A percentile compares a stretch with the other conserved stretches of the same genome.
These are phyloP conservation scores for Fissipunctia ypsillon DNA, from an alignment of 2,888 invertebrate species.

Conservation along the genomic window DNA sequence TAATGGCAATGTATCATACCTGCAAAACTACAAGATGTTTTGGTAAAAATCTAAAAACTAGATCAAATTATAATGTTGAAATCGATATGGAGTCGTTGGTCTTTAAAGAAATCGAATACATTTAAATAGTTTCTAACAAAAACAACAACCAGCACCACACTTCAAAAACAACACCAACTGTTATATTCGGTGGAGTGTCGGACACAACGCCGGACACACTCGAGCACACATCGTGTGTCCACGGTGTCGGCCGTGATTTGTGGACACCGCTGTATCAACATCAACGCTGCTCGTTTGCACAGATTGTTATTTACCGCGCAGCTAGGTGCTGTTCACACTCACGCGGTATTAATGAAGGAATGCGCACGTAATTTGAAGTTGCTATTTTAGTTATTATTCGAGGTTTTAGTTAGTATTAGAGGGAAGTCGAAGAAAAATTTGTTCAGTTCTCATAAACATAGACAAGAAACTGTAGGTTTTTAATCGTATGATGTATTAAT, in stretches of 20 bases:
- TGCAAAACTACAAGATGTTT: no score
- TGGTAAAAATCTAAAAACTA: no score
- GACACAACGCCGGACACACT: slow-evolving; percentile 53
- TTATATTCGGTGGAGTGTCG: slow-evolving; percentile 40
- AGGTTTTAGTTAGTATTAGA: no score
- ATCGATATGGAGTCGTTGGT: neutral
- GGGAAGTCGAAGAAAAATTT: no score
- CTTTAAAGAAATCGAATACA: neutral
- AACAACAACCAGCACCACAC: neutral
- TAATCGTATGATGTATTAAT: no score
- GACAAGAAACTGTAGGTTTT: no score
- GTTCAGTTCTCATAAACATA: no score
- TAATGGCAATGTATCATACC: no score
- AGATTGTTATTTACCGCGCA: slow-evolving; percentile 79
- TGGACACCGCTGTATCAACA: slow-evolving; percentile 71
- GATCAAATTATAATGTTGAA: neutral
- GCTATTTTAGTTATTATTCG: neutral
- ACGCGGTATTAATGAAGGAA: slow-evolving; percentile 40
- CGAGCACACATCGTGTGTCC: slow-evolving; percentile 62
- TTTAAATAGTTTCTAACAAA: neutral
- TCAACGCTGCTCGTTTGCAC: slow-evolving; percentile 79
- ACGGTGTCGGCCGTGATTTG: slow-evolving; percentile 67
- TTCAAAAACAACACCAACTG: slow-evolving; percentile 14
- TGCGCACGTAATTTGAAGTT: slow-evolving; percentile 41
- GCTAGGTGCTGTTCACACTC: slow-evolving; percentile 56